Evolutionary conservation across 2,113 vertebrate species (phyloP), one percentile per base, ranked within the genome.

Genomic region (Muntiacus reevesi): DNA sequence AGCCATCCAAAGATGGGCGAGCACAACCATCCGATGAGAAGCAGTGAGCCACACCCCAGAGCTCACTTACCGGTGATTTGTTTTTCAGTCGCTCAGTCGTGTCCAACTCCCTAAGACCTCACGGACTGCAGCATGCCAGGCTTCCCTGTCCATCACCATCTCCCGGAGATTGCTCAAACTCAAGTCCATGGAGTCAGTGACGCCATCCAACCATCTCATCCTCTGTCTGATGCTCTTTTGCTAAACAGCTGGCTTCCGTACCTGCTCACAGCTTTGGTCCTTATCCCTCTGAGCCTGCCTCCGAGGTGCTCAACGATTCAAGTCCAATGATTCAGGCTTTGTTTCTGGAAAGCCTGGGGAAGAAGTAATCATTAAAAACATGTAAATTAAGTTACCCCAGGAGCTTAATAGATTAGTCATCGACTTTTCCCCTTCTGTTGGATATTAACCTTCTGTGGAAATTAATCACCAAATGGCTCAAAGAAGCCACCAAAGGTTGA

Each of bases 321-420:
- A 43, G 67, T 71, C 11, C n/a, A 67, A 1, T 15, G 50, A 52
- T 52, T 52, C 50, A 52, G 15, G 19, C 98, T 98, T 97, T 97
- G 98, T 95, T 98, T 97, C 95, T 88, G 87, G 96, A 97, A 96
- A 91, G 92, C 81, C 96, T 97, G 95, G 98, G 97, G 98, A 98
- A 98, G 97, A 98, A 98, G 97, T 93, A 98, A 98, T 99, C 98
- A 96, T 98, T 98, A 98, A 99, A 98, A 99, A 98, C 98, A 98
- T 98, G 99, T 98, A 98, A 98, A 99, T 99, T 98, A 98, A 98
- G 97, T 98, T 98, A 98, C 98, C 94, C 95, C 87, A 64, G 98
- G 97, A 98, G 98, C 98, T 98, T 98, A 98, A 98, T 97, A 98
- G 98, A 98, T 98, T 98, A 98, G 97, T 97, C 98, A 98, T 98